A percentile compares a stretch with the other conserved stretches of the same genome.
Conservation (phyloP, 2,113 vertebrate genomes). For the Anarrhichthys ocellatus region DNA sequence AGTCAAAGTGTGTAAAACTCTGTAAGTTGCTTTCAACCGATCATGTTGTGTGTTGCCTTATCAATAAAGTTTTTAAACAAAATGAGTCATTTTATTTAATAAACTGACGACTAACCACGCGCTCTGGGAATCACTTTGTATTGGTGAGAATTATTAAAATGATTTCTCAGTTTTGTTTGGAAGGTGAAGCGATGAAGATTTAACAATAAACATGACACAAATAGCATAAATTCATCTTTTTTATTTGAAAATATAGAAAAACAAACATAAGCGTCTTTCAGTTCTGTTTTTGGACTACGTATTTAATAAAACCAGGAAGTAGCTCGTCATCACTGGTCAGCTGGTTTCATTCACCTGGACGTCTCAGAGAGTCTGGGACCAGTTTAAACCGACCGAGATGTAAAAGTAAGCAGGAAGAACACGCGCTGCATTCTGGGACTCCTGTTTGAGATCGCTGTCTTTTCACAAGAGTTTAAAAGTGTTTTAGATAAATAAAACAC, state of each 20-base stretch:
- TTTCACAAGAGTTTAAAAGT: no score
- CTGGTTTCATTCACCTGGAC: not conserved
- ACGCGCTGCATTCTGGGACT: no score
- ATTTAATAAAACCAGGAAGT: not conserved
- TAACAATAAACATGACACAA: not conserved
- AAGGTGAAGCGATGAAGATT: not conserved
- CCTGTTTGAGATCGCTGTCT: no score
- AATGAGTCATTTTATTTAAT: not conserved
- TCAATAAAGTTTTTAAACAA: constrained; percentile 71
- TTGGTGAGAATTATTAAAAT: not conserved
- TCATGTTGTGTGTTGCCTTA: constrained; percentile 74
- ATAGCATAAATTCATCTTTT: not conserved
- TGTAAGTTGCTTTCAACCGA: constrained; percentile 8
- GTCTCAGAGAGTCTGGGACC: not conserved
- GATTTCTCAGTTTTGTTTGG: not conserved
- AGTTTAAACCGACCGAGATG: not conserved
- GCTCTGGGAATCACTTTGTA: no score
- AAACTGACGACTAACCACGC: not conserved
- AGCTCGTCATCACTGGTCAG: not conserved
- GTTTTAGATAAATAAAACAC: no score
- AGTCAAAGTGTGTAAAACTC: constrained; percentile 7
- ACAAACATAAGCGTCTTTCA: not conserved
- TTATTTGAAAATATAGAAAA: constrained; percentile 31
- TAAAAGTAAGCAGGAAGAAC: no score
- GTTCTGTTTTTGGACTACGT: not conserved